phyloP scores from a whole-genome alignment of 2,888 invertebrate species.

The Chaitophorus viminalis region DNA sequence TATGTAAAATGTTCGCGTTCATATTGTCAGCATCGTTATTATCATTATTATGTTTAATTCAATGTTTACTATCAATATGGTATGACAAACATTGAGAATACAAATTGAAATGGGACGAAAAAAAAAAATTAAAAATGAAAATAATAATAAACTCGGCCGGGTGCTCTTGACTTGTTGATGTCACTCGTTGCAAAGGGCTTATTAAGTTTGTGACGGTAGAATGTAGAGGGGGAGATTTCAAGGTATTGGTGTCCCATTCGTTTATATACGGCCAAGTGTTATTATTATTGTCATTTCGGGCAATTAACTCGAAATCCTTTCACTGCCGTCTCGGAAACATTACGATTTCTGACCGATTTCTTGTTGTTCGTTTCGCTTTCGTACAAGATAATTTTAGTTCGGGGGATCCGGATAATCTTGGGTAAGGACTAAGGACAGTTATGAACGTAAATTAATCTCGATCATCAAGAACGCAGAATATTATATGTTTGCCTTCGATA shows the following conservation, averaged over 20 bases:
- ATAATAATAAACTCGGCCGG: neutral
- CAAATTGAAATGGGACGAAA: too few relatives aligned
- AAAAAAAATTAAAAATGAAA: too few relatives aligned
- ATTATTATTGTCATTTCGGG: neutral
- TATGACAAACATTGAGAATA: neutral
- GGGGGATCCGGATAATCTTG: too few relatives aligned
- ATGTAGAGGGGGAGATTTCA: neutral
- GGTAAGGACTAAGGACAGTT: too few relatives aligned
- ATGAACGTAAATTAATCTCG: too few relatives aligned
- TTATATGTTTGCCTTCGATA: too few relatives aligned
- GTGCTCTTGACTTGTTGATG: neutral
- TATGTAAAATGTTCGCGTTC: too few relatives aligned
- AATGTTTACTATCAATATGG: constrained; percentile 11
- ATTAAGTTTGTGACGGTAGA: neutral
- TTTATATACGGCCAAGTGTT: neutral
- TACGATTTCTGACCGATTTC: neutral
- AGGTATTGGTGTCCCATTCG: neutral
- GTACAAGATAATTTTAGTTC: too few relatives aligned
- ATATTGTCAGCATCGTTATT: too few relatives aligned
- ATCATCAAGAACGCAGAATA: too few relatives aligned
- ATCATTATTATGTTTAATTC: too few relatives aligned
- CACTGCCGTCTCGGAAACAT: neutral
- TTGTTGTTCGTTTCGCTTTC: neutral
- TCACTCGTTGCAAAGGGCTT: neutral
- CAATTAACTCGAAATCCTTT: constrained; percentile 30